phyloP scores from a whole-genome alignment of 2,797 vertebrate species.

The Ctenopoma kingsleyae region DNA sequence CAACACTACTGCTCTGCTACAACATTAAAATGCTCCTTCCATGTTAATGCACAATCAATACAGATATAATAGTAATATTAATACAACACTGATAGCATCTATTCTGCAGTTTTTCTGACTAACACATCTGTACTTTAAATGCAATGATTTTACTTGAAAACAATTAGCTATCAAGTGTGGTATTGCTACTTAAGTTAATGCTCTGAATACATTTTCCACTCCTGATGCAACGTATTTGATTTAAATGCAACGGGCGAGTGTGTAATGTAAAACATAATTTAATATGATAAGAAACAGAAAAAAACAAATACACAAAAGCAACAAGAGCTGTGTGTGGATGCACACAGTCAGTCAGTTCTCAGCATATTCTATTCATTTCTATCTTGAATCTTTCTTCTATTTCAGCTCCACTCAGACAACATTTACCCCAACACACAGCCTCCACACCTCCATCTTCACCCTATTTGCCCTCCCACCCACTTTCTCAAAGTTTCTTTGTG shows the following conservation, averaged over 20 bases:
- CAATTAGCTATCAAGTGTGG: no score
- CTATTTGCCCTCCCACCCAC: not conserved
- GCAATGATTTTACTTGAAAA: no score
- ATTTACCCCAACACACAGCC: slow-evolving; percentile 8
- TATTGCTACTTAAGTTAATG: not conserved
- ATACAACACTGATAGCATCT: no score
- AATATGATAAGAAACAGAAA: not conserved
- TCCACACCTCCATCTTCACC: slow-evolving; percentile 16
- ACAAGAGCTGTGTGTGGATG: not conserved
- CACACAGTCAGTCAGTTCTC: not conserved
- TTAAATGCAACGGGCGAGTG: no score
- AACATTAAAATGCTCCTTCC: no score
- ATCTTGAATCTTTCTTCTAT: not conserved
- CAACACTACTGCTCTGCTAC: not conserved
- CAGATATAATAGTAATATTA: no score
- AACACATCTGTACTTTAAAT: no score
- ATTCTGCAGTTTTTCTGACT: no score
- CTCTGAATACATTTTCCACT: not conserved
- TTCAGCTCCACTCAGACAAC: slow-evolving; percentile 6
- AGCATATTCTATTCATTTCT: not conserved
- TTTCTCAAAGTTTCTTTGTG: slow-evolving; percentile 15
- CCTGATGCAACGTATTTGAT: not conserved
- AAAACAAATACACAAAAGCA: not conserved
- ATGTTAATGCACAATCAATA: no score
- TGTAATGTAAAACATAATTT: not conserved